Percentiles rank a stretch among this genome's conserved stretches.
phyloP scores from a whole-genome alignment of 2,113 vertebrate genomes.

The Anseranas semipalmata region DNA sequence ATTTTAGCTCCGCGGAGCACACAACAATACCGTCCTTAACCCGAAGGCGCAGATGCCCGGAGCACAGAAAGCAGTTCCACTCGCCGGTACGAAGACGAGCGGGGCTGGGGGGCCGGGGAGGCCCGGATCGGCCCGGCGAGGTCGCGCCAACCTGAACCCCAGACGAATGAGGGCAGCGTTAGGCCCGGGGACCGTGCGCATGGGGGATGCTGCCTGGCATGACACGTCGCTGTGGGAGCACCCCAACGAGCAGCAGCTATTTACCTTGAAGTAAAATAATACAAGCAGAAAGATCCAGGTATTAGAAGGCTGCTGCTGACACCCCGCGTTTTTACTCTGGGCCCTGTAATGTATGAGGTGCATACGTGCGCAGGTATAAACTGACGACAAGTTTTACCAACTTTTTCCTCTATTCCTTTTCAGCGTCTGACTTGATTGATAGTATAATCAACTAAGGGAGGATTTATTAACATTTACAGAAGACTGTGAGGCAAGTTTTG shows the following conservation, averaged over 20 bases:
- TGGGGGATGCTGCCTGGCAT: conserved; percentile 56
- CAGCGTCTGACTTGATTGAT: conserved; percentile 35
- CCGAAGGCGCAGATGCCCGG: not conserved
- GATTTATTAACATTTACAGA: conserved; percentile 62
- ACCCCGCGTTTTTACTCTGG: not conserved
- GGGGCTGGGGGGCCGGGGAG: conserved; percentile 19
- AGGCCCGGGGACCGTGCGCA: not conserved
- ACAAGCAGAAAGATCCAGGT: conserved; percentile 27
- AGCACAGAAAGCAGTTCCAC: not conserved
- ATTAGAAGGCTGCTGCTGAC: conserved; percentile 4
- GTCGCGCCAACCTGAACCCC: not conserved
- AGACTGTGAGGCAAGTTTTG: conserved; percentile 57
- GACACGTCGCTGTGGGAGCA: conserved; percentile 56
- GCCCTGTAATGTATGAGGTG: conserved; percentile 41
- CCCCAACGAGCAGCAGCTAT: conserved; percentile 40
- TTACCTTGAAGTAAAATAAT: conserved; percentile 28
- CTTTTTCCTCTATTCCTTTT: conserved; percentile 48
- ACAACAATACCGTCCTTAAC: conserved; percentile 2
- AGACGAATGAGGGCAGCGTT: conserved; percentile 47
- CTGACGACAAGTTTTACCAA: conserved; percentile 59
- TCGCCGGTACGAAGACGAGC: not conserved
- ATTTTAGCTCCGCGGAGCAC: not conserved
- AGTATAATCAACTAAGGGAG: not conserved
- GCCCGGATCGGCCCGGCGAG: not conserved
- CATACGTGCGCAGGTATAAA: not conserved